phyloP scores from a whole-genome alignment of 2,888 invertebrate genomes.

The Diarsia dahlii region DNA sequence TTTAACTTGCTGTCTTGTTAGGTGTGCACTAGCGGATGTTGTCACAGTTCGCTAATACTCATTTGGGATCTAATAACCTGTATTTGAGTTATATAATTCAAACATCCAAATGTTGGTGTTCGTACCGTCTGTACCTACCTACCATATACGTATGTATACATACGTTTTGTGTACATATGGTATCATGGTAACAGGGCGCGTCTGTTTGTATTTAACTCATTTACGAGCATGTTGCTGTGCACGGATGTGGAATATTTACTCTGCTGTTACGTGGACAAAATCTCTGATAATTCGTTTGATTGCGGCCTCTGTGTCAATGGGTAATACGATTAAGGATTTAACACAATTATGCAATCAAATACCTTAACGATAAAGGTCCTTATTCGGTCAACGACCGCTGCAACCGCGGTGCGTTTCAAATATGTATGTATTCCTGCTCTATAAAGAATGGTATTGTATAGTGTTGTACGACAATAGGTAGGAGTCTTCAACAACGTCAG shows the following conservation, averaged over 20 bases:
- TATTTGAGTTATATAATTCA: conserved; percentile 85
- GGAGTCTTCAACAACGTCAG: conserved; percentile 83
- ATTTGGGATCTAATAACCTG: conserved; percentile 78
- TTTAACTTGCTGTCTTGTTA: conserved; percentile 38
- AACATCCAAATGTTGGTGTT: conserved; percentile 78
- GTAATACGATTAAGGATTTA: conserved; percentile 39
- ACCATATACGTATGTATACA: conserved; percentile 74
- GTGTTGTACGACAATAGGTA: conserved; percentile 79
- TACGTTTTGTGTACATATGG: conserved; percentile 72
- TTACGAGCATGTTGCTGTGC: conserved; percentile 80
- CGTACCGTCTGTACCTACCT: conserved; percentile 72
- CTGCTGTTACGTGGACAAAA: conserved; percentile 73
- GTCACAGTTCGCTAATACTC: conserved; percentile 68
- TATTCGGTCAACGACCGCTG: conserved; percentile 77
- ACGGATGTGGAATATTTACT: conserved; percentile 77
- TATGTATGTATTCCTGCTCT: conserved; percentile 79
- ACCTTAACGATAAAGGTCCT: conserved; percentile 62
- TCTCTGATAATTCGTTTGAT: conserved; percentile 69
- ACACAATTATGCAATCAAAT: conserved; percentile 64
- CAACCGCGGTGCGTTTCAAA: conserved; percentile 70
- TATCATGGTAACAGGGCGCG: conserved; percentile 81
- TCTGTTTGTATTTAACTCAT: conserved; percentile 80
- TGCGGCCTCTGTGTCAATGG: conserved; percentile 48
- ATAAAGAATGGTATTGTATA: conserved; percentile 74
- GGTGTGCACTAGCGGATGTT: conserved; percentile 75